Evolutionary conservation across 2,888 invertebrate species (phyloP), one percentile per base, ranked within the genome.

Genomic region (Amblyjoppa proteus): DNA sequence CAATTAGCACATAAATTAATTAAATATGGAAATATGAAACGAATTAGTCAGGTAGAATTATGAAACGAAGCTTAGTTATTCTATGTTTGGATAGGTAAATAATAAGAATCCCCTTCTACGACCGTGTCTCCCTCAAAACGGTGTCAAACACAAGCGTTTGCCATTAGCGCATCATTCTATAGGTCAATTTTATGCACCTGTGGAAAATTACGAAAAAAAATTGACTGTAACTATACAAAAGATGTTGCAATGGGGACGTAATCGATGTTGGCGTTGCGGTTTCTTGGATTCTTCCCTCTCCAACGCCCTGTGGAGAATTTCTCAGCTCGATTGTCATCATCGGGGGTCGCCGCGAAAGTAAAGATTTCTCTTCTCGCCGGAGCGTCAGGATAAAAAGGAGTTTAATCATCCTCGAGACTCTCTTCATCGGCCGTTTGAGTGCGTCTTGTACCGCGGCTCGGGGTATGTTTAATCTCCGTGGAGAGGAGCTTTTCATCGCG

Each of bases 401-500:
- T 86, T 86, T 80, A 86, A 87, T 81, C 79, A 80, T 71, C 25
- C 58, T 70, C 51, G 56, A 85, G 75, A 53, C 4, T 75, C 75
- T 79, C 69, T 41, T 87, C 86, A 80, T 87, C 84, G 82, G 77
- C 81, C 81, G 73, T 82, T 82, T 81, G 81, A 64, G 66, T 66
- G 49, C 71, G 45, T 73, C 71, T 53, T 25, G 41, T 64, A 68
- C 31, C 64, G 51, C 68, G 69, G 20, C 31, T 66, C 61, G 25
- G 51, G 76, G 56, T 86, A 86, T 87, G 89, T 88, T 89, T 89
- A 89, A 88, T 88, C 89, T 86, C 76, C 81, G 81, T 85, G 87
- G 86, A 70, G 49, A 28, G 73, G 79, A 77, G 91, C 93, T 93
- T 93, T 93, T 93, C 93, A 93, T 93, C 92, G 92, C 91, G 89